A percentile compares a stretch with the other conserved stretches of the same genome.
phyloP scores from a whole-genome alignment of 2,888 invertebrate species.

The Coelopa pilipes region DNA sequence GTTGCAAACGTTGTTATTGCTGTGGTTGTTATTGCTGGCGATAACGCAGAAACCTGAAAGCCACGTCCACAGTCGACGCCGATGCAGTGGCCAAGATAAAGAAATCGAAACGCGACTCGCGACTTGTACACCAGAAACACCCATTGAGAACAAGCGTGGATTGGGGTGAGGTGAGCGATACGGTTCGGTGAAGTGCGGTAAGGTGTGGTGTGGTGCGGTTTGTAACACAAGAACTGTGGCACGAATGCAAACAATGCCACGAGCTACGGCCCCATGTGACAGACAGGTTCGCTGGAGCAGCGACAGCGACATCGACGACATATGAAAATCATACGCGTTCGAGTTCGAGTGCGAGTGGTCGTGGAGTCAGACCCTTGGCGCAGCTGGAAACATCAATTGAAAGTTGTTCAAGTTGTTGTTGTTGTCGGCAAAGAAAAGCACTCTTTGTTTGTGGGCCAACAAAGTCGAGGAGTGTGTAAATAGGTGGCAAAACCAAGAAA shows the following conservation, averaged over 20 bases:
- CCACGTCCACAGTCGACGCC: too few species aligned
- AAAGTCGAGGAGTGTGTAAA: background rate
- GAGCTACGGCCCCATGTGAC: slow-evolving; percentile 45
- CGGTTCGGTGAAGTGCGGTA: background rate
- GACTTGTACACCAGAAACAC: too few species aligned
- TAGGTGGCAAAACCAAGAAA: background rate
- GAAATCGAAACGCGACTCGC: too few species aligned
- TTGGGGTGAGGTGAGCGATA: background rate
- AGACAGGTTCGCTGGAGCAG: background rate
- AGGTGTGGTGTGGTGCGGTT: background rate
- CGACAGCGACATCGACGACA: slow-evolving; percentile 8
- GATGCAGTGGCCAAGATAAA: too few species aligned
- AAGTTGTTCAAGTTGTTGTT: background rate
- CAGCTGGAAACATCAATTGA: background rate
- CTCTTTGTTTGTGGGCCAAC: background rate
- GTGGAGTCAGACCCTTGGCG: background rate
- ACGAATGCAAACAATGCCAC: slow-evolving; percentile 56
- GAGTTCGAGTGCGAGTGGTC: too few species aligned
- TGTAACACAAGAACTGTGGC: slow-evolving; percentile 18
- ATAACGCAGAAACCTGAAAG: too few species aligned
- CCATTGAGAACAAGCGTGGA: background rate
- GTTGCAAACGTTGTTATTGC: too few species aligned
- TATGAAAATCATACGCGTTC: slow-evolving; percentile 2
- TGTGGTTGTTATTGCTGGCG: too few species aligned
- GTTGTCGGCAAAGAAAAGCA: background rate